Evolutionary conservation across 2,797 vertebrate species (phyloP).

Genomic region (Chiroxiphia lanceolata): DNA sequence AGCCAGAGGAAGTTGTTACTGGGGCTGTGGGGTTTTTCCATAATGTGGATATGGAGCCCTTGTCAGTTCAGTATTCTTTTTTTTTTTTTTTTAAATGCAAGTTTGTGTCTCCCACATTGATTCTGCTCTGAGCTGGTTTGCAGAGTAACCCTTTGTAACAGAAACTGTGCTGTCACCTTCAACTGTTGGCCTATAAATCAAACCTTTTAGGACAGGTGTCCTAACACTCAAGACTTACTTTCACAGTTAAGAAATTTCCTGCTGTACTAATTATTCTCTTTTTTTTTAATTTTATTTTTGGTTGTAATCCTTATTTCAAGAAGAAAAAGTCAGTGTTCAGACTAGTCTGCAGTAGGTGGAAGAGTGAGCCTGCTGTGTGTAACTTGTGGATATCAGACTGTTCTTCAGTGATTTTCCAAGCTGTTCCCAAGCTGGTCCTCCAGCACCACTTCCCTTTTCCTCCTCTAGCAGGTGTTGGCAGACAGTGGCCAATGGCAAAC

Average conservation of each 20-base stretch:
- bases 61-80: not conserved
- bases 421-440: constrained; percentile 8
- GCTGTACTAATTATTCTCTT: constrained; percentile 37
- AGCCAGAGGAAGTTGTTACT: not conserved
- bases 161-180: constrained; percentile 37
- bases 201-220: not conserved
- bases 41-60: not conserved
- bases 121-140: constrained; percentile 38
- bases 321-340: not conserved
- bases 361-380: not conserved
- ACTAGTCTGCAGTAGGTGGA: not conserved
- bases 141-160: constrained; percentile 36
- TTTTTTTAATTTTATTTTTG: not conserved
- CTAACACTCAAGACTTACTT: constrained; percentile 33
- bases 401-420: constrained; percentile 19
- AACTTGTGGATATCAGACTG: not conserved
- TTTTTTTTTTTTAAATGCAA: not conserved
- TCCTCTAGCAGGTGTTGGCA: constrained; percentile 16
- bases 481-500: not conserved
- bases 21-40: not conserved
- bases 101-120: constrained; percentile 1
- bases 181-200: constrained; percentile 22
- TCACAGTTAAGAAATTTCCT: constrained; percentile 55
- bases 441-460: constrained; percentile 1
- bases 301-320: constrained; percentile 24